Conservation (phyloP, 64 coral and sea anemone genomes). For the Stichodactyla mertensii region DNA sequence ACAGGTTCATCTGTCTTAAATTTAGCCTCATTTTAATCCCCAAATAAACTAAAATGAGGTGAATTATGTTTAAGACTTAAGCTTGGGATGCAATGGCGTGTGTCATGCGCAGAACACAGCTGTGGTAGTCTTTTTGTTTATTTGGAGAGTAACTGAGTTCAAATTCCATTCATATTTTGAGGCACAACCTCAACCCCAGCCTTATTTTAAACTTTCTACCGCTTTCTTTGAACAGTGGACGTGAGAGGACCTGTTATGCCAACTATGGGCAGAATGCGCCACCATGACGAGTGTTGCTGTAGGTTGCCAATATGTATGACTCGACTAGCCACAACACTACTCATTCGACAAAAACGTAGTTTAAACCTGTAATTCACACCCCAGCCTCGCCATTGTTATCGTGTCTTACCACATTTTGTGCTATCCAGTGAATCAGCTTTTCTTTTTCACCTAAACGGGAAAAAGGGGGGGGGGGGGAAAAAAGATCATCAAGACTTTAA, state of each 20-base stretch:
- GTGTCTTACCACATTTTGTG: constrained; percentile 29
- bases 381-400: not conserved
- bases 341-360: not conserved
- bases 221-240: not conserved
- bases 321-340: not conserved
- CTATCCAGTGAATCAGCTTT: constrained; percentile 24
- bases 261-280: not conserved
- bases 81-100: not conserved
- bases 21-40: too few species aligned
- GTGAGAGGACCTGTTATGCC: not conserved
- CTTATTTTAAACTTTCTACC: not conserved
- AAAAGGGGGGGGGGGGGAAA: not conserved
- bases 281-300: not conserved
- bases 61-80: not conserved
- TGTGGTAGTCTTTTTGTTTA: not conserved
- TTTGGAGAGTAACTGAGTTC: not conserved
- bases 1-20: too few species aligned
- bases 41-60: too few species aligned
- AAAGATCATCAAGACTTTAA: not conserved
- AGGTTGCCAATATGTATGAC: not conserved
- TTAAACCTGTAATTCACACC: not conserved
- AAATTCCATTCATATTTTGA: not conserved
- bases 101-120: not conserved
- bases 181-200: not conserved
- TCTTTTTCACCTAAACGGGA: not conserved